Evolutionary conservation across 30 jellyfish, hydroid and myxozoan genomes (phyloP), one percentile per base, ranked within the genome.

Genomic region (Calvadosia cruxmelitensis): DNA sequence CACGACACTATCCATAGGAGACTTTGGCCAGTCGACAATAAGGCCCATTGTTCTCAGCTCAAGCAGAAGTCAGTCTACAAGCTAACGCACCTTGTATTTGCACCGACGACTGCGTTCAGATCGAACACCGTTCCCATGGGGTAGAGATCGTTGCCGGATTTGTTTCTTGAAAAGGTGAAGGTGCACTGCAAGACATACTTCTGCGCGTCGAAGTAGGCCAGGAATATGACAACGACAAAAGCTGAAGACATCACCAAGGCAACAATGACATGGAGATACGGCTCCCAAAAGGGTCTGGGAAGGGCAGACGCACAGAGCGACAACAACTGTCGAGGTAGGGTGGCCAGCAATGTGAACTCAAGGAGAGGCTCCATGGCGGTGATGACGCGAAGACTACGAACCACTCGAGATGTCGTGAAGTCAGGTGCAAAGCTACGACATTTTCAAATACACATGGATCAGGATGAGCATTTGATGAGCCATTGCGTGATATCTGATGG

Each of bases 281-380:
- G 99, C 57, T 91, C 99, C 99, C 95, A 91, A 71, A 73, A 80
- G 0, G 99, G 99, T 27, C 95, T 70, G 3, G 95, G 99, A 29
- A 91, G 63, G 0, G 95, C 93, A 25, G 92, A 70, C 10, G 99
- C 95, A 61, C 99, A 91, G 57, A 91, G 80, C 27, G 95, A 81
- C 69, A 91, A 84, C 78, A 91, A 70, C 62, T 91, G 95, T 71
- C 81, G 99, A 3, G 99, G 99, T 10, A 91, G 76, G 0, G 99
- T 82, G 10, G 99, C 99, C 30, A 91, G 82, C 15, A 91, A 77
- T 0, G 95, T 83, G 76, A 82, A 91, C 31, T 91, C 99, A 24
- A 91, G 78, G 32, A 84, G 70, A 28, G 83, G 92, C 64, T 78
- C 84, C 92, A 91, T 83, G 24, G 99, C 68, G 0, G 99, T 82